A percentile compares a stretch with the other conserved stretches of the same genome.
Evolutionary conservation across 2,797 vertebrate genomes (phyloP).

Genomic region (Natrix natrix): DNA sequence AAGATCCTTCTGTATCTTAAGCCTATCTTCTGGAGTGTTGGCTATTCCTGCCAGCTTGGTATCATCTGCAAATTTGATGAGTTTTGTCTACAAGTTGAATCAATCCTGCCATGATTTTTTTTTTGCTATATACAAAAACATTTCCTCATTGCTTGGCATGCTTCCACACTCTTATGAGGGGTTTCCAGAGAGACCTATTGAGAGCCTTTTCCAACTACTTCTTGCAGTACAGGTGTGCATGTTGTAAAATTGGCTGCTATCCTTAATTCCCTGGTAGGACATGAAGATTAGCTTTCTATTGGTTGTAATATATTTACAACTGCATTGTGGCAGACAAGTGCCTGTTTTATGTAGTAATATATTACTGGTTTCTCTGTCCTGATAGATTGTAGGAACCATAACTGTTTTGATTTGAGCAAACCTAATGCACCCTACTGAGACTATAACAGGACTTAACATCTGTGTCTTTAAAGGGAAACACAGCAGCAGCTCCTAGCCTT

Average conservation of each 20-base stretch:
- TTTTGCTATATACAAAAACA: neutral
- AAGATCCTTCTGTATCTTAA: too few relatives aligned
- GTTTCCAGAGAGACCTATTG: neutral
- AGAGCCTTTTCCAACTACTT: neutral
- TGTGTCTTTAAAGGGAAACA: neutral
- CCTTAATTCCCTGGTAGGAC: neutral
- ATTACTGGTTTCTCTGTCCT: neutral
- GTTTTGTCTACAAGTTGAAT: neutral
- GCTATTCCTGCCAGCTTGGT: too few relatives aligned
- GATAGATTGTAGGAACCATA: neutral
- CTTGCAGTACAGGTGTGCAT: neutral
- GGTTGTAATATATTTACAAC: conserved; percentile 6
- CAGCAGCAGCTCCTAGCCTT: neutral
- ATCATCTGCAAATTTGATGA: too few relatives aligned
- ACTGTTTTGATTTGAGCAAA: neutral
- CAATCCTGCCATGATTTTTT: neutral
- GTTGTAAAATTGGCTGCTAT: neutral
- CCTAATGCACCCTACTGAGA: neutral
- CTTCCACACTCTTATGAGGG: neutral
- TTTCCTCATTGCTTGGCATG: neutral
- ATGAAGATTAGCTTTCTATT: neutral
- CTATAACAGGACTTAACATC: conserved; percentile 23
- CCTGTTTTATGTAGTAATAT: conserved; percentile 14
- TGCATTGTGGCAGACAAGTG: neutral
- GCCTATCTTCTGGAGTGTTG: too few relatives aligned